phyloP scores from a whole-genome alignment of 2,888 invertebrate genomes.

The Synergus laeviventris region DNA sequence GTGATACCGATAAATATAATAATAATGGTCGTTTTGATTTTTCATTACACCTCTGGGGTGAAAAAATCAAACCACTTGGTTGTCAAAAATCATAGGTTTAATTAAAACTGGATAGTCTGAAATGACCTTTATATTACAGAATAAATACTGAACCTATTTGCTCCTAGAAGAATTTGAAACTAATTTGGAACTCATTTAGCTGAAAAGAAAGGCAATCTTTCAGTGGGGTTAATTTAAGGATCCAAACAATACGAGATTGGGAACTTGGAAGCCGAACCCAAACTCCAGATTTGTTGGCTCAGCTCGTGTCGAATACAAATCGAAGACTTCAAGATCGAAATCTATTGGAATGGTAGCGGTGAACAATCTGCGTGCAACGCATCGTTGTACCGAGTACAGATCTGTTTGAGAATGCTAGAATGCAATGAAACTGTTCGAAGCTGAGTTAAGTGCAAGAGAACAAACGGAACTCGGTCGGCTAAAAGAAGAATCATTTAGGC shows the following conservation, averaged over 20 bases:
- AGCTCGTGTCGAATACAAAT: slow-evolving; percentile 19
- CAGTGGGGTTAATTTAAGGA: background rate
- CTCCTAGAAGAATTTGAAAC: too few relatives aligned
- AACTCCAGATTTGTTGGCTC: slow-evolving; percentile 19
- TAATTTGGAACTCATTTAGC: too few relatives aligned
- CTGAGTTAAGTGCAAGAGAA: slow-evolving; percentile 50
- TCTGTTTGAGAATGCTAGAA: slow-evolving; percentile 44
- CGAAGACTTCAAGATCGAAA: slow-evolving; percentile 22
- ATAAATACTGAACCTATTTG: too few relatives aligned
- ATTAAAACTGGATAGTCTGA: too few relatives aligned
- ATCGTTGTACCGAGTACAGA: slow-evolving; percentile 15
- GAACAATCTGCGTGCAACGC: slow-evolving; percentile 31
- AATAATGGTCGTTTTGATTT: too few relatives aligned
- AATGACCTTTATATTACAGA: too few relatives aligned
- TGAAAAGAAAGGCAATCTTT: background rate
- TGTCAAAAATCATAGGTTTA: too few relatives aligned
- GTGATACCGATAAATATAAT: too few relatives aligned
- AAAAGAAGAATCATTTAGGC: slow-evolving; percentile 55
- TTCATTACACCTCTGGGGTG: too few relatives aligned
- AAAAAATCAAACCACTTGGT: too few relatives aligned
- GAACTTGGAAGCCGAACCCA: background rate
- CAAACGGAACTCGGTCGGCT: slow-evolving; percentile 66
- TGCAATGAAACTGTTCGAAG: slow-evolving; percentile 55
- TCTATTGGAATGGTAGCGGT: slow-evolving; percentile 23
- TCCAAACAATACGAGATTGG: background rate